Evolutionary conservation across 2,797 vertebrate genomes (phyloP).

Genomic region (Propithecus deckenii): DNA sequence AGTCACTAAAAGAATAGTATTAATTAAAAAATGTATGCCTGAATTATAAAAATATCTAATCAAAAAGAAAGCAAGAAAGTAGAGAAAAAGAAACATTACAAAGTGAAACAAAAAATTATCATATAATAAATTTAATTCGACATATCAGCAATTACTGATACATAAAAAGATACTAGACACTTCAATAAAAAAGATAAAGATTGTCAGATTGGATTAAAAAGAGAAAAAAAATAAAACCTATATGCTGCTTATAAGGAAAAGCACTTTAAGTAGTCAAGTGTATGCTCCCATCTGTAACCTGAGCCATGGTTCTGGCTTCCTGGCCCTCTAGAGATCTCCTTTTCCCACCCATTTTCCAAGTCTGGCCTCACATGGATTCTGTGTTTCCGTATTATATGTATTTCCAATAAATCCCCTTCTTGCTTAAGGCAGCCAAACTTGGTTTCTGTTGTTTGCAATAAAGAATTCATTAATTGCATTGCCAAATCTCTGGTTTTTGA

Average conservation of each 20-base stretch:
- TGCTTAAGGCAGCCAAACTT: neutral
- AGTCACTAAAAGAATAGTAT: neutral
- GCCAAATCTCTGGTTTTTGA: neutral
- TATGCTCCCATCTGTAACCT: neutral
- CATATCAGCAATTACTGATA: neutral
- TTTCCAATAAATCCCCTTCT: neutral
- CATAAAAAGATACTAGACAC: neutral
- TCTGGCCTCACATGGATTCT: neutral
- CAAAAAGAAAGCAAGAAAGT: neutral
- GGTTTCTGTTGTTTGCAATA: neutral
- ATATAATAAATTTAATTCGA: neutral
- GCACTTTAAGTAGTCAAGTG: neutral
- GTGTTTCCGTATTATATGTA: neutral
- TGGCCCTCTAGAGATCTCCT: neutral
- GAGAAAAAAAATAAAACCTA: neutral
- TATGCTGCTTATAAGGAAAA: neutral
- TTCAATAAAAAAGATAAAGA: neutral
- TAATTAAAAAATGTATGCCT: neutral
- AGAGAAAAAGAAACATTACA: neutral
- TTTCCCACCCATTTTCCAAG: neutral
- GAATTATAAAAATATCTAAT: neutral
- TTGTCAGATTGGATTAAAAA: neutral
- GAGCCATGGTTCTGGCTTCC: neutral
- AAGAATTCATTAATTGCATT: neutral
- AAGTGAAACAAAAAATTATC: neutral